phyloP scores from a whole-genome alignment of 2,113 vertebrate species.

The Cyanoderma ruficeps region DNA sequence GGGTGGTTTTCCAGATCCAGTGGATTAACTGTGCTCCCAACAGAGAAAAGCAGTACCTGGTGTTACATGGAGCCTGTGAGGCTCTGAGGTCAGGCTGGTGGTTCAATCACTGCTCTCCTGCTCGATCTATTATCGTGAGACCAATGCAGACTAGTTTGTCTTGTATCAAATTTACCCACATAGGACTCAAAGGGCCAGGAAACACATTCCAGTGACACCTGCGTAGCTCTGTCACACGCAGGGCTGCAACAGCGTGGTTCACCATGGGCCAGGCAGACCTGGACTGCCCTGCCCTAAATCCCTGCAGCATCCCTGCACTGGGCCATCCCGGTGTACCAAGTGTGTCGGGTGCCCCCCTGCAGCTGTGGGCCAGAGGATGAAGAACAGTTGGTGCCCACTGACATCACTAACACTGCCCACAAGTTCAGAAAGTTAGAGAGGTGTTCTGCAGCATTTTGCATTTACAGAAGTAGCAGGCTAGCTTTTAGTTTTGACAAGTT shows the following conservation, averaged over 20 bases:
- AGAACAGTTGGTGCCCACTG: neutral
- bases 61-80: neutral
- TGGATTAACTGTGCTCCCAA: neutral
- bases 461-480: neutral
- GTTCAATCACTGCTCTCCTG: neutral
- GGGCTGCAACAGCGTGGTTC: neutral
- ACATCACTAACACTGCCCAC: neutral
- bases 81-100: neutral
- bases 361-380: neutral
- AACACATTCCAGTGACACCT: neutral
- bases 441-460: neutral
- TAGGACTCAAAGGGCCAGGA: neutral
- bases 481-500: neutral
- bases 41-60: neutral
- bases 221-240: neutral
- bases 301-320: neutral
- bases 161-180: neutral
- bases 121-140: neutral
- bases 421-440: neutral
- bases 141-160: neutral
- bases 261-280: neutral
- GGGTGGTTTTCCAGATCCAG: neutral
- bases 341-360: accelerated
- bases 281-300: neutral
- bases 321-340: neutral